Conservation (phyloP, 2,113 vertebrate genomes). For the Rostratula benghalensis region DNA sequence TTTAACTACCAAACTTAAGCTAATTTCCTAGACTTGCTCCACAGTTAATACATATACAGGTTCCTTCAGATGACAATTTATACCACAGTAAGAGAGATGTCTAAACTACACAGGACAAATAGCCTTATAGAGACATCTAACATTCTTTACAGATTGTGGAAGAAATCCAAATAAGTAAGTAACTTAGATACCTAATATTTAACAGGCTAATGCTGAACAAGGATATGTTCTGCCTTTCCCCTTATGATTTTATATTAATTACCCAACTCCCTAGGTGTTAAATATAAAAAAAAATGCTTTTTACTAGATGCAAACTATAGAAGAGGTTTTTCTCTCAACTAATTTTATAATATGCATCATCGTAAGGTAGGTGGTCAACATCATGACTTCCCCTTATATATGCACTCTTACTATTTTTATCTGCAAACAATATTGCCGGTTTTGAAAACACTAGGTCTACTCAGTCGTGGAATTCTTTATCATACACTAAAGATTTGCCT, state of each 20-base stretch:
- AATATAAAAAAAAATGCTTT: neutral
- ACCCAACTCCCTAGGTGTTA: neutral
- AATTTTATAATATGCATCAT: neutral
- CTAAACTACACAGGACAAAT: neutral
- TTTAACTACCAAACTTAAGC: neutral
- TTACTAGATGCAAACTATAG: neutral
- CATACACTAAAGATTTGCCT: neutral
- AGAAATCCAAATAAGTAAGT: neutral
- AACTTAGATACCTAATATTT: neutral
- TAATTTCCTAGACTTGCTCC: neutral
- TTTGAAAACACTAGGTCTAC: neutral
- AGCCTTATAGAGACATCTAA: neutral
- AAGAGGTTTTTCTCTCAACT: neutral
- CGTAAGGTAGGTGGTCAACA: neutral
- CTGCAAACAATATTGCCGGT: neutral
- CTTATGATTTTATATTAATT: neutral
- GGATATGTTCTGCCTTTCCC: neutral
- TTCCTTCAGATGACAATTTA: neutral
- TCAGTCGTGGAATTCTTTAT: neutral
- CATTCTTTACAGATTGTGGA: neutral
- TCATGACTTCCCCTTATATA: neutral
- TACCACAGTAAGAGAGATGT: neutral
- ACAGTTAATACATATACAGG: neutral
- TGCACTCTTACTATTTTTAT: neutral
- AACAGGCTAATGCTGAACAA: neutral